Conservation (phyloP, 1,140 invertebrate species). For the Halyomorpha halys region DNA sequence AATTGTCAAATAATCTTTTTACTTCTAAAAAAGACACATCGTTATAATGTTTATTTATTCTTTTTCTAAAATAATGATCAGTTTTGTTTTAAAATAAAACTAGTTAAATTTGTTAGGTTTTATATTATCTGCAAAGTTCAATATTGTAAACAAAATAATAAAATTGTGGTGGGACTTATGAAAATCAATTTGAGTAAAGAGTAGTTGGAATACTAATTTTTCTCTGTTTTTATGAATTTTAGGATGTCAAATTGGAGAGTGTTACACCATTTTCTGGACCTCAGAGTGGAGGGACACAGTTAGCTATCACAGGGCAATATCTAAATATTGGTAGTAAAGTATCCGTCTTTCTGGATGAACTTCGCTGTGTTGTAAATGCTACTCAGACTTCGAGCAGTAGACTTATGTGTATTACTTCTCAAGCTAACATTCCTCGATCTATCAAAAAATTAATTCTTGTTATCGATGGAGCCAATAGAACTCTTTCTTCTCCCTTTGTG, state of each 20-base stretch:
- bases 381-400: conserved; percentile 80
- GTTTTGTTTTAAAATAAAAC: no score
- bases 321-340: conserved; percentile 88
- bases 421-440: conserved; percentile 31
- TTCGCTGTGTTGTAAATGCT: conserved; percentile 77
- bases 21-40: no score
- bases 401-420: conserved; percentile 76
- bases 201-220: not conserved
- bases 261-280: conserved; percentile 81
- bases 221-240: conserved; percentile 20
- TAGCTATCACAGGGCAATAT: conserved; percentile 82
- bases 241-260: conserved; percentile 65
- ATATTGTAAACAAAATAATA: no score
- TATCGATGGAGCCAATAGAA: conserved; percentile 74
- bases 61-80: no score
- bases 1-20: no score
- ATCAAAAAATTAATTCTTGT: conserved; percentile 55
- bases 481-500: conserved; percentile 64
- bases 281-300: conserved; percentile 82
- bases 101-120: no score
- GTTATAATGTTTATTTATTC: no score
- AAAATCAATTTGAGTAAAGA: no score
- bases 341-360: conserved; percentile 75
- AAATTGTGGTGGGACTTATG: no score
- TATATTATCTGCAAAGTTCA: no score